These are phyloP conservation scores for Habroteleia sp. DNA, from an alignment of 2,888 invertebrate genomes.

Conservation along the genomic window DNA sequence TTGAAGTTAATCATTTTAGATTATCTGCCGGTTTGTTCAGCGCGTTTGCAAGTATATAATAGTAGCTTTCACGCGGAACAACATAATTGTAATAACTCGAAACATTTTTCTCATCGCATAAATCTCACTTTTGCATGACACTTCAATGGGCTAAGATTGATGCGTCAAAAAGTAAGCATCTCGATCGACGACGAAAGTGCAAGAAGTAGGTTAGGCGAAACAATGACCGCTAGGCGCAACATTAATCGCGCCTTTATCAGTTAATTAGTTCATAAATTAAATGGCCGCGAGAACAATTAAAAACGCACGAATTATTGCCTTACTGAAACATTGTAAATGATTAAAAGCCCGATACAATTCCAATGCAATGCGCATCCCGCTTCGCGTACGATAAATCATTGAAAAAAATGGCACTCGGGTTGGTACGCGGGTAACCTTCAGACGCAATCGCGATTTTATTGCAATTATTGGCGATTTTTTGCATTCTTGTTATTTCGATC, in stretches of 20 bases:
- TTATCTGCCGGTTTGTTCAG: too few species aligned
- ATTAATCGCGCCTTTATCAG: slow-evolving; percentile 50
- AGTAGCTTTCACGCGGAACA: slow-evolving; percentile 13
- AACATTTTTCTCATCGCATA: slow-evolving; percentile 26
- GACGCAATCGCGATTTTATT: slow-evolving; percentile 33
- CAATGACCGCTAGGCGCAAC: slow-evolving; percentile 9
- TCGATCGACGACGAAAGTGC: slow-evolving; percentile 31
- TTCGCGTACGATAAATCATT: slow-evolving; percentile 16
- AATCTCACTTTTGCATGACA: slow-evolving; percentile 50
- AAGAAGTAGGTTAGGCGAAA: slow-evolving; percentile 32
- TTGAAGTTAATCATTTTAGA: too few species aligned
- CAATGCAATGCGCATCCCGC: slow-evolving; percentile 42
- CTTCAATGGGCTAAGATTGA: slow-evolving; percentile 48
- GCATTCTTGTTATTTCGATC: slow-evolving; percentile 3
- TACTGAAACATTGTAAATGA: slow-evolving; percentile 50
- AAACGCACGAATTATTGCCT: slow-evolving; percentile 47
- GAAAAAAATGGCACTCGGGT: slow-evolving; percentile 26
- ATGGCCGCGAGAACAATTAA: slow-evolving; percentile 39
- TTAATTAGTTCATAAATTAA: slow-evolving; percentile 52
- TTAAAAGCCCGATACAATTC: slow-evolving; percentile 48
- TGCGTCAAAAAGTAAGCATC: slow-evolving; percentile 38
- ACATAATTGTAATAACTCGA: slow-evolving; percentile 24
- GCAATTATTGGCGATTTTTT: slow-evolving; percentile 28
- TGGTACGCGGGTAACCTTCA: slow-evolving; percentile 25
- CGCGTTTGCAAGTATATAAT: too few species aligned